phyloP scores from a whole-genome alignment of 2,113 vertebrate genomes.

The Marmota monax region DNA sequence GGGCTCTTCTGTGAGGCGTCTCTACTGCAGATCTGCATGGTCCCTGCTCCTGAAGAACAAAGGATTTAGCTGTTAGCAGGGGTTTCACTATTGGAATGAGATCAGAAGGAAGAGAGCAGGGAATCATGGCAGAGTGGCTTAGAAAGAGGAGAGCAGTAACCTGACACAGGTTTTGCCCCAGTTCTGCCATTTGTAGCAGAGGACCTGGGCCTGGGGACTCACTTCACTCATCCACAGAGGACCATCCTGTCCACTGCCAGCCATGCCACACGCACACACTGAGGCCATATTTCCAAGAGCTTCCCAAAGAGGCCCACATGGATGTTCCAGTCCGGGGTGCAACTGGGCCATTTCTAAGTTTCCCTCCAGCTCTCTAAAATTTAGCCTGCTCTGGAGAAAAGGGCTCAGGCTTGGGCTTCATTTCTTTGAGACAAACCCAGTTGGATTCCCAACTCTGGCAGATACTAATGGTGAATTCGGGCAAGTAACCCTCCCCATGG shows the following conservation, averaged over 20 bases:
- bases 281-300: accelerated
- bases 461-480: background rate
- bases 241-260: too few relatives aligned
- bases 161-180: too few relatives aligned
- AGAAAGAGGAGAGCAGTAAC: background rate
- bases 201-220: background rate
- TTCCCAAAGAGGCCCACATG: background rate
- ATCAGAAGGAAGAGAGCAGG: background rate
- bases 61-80: background rate
- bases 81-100: background rate
- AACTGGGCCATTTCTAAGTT: background rate
- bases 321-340: background rate
- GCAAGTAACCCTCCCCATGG: background rate
- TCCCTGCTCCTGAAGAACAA: background rate
- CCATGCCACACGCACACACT: accelerated
- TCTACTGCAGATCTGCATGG: background rate
- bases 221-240: background rate
- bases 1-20: background rate
- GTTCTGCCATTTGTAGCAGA: background rate
- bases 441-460: background rate
- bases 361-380: background rate
- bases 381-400: background rate
- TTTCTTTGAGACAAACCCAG: background rate
- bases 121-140: background rate
- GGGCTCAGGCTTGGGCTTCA: background rate